These are phyloP conservation scores for Trichopria drosophilae DNA, from an alignment of 2,888 invertebrate species.

Conservation along the genomic window DNA sequence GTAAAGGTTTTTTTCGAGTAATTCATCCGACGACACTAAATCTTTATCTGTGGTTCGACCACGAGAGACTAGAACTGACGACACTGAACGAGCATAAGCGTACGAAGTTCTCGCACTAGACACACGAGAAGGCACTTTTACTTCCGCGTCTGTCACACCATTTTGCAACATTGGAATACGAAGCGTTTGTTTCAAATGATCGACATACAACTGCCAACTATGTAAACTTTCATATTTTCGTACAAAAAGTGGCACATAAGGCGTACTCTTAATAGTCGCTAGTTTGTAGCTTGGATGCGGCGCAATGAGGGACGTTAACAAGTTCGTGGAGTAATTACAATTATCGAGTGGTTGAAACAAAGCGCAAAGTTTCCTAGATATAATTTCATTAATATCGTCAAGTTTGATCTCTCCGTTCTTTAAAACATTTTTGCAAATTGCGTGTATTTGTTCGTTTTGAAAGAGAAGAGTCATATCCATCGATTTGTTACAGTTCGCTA, in stretches of 20 bases:
- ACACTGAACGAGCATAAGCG: constrained; percentile 43
- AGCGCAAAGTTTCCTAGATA: constrained; percentile 59
- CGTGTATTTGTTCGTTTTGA: constrained; percentile 60
- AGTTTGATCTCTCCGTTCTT: constrained; percentile 51
- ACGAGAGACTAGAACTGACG: constrained; percentile 58
- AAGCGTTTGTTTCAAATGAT: constrained; percentile 50
- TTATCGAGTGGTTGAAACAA: constrained; percentile 57
- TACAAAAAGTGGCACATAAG: constrained; percentile 48
- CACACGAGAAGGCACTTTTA: constrained; percentile 35
- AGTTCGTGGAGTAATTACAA: constrained; percentile 42
- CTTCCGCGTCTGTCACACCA: constrained; percentile 41
- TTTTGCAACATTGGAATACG: constrained; percentile 36
- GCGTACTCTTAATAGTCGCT: constrained; percentile 57
- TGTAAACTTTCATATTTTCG: constrained; percentile 51
- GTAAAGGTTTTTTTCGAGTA: constrained; percentile 53
- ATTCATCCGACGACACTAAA: constrained; percentile 41
- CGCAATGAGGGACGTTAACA: constrained; percentile 54
- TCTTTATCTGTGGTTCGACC: constrained; percentile 46
- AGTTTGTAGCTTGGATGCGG: constrained; percentile 61
- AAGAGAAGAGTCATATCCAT: constrained; percentile 58
- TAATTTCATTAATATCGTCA: constrained; percentile 58
- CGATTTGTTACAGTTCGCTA: constrained; percentile 58
- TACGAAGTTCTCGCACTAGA: constrained; percentile 28
- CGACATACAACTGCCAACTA: constrained; percentile 54
- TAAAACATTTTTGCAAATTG: constrained; percentile 52